phyloP scores from a whole-genome alignment of 2,888 invertebrate genomes.

The Cyrtodaria siliqua region DNA sequence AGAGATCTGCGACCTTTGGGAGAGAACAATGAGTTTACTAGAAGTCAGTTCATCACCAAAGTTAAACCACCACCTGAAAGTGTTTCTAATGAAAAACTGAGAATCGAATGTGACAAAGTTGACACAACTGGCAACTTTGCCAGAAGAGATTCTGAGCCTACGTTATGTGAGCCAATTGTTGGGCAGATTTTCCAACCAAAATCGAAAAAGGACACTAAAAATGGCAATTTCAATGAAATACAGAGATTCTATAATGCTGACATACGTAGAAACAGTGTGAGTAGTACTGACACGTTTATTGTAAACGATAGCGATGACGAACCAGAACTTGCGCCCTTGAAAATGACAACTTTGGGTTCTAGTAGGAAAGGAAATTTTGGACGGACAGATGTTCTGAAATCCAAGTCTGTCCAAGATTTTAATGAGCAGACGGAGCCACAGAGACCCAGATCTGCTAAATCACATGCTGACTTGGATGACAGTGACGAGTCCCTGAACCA shows the following conservation, averaged over 20 bases:
- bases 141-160: conserved; percentile 6
- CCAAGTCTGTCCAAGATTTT: conserved; percentile 73
- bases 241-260: background rate
- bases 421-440: conserved; percentile 42
- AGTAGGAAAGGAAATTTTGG: background rate
- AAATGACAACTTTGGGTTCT: conserved; percentile 10
- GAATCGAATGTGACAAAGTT: background rate
- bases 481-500: background rate
- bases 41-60: conserved; percentile 61
- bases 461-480: conserved; percentile 47
- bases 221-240: background rate
- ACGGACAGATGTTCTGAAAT: conserved; percentile 30
- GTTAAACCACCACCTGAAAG: background rate
- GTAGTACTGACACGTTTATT: conserved; percentile 81
- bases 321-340: too few species aligned
- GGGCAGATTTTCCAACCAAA: conserved; percentile 36
- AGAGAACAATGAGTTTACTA: conserved; percentile 76
- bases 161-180: conserved; percentile 44
- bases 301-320: conserved; percentile 78
- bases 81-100: background rate
- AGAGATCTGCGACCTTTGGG: conserved; percentile 74
- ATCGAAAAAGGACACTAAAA: background rate
- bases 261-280: conserved; percentile 53
- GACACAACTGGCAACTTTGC: too few species aligned
- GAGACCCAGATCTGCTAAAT: conserved; percentile 71